Base-by-base conservation (phyloP, 1,140 invertebrate species). In the Panonychus citri region DNA sequence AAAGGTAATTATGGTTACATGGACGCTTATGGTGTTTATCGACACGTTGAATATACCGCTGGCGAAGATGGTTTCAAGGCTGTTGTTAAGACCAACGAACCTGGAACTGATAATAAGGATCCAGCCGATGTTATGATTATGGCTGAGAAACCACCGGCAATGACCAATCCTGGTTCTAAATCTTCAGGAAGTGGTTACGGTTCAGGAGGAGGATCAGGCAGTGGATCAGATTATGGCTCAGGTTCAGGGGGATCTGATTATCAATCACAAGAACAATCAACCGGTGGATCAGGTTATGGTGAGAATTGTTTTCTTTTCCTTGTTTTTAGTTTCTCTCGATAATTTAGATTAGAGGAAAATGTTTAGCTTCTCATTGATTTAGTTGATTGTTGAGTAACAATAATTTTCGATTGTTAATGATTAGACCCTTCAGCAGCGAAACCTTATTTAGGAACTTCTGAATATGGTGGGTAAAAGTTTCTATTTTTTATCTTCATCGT, bases 51-150 rank as follows among this genome's bases (percentile, higher is more conserved):
- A 12, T 60, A 60, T 56, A 40, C 54, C 17, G 59, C 59, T n/a
- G 59, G 59, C 34, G 30, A 55, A 28, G 5, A 59, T 37, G 59
- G 59, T 28, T 60, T 60, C 53, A 30, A 52, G 21, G 59, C 59
- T 13, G 37, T 30, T 17, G 21, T 60, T 3, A 60, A 60, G 27
- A 60, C 59, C 12, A 60, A 60, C 28, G 59, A 60, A 34, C 59
- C 59, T n/a, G 59, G 59, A 43, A 60, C 59, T 8, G 54, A 52
- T 17, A 52, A 50, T 59, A 63, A 34, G 60, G 62, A 60, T 28
- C 59, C 59, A 30, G 59, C 59, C n/a, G 56, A 58, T 54, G 59
- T 57, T n/a, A 27, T 54, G n/a, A 59, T 59, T 43, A 46, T 28
- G 24, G 49, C 26, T 27, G 24, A 51, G 27, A 17, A 51, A 17